phyloP scores from a whole-genome alignment of 2,888 invertebrate genomes.

The Tubulanus polymorphus region DNA sequence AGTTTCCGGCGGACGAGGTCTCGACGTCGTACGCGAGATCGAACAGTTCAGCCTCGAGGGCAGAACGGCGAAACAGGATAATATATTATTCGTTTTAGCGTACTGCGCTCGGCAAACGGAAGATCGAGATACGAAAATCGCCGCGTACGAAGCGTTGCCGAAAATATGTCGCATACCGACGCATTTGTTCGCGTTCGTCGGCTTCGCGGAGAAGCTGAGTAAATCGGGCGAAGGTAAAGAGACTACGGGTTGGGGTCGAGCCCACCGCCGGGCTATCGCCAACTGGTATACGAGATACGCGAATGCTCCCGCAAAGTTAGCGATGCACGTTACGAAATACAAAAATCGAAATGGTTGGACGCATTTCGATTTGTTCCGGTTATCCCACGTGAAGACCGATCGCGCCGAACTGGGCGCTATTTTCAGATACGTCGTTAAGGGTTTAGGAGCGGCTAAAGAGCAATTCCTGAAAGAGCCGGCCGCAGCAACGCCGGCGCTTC shows the following conservation, averaged over 20 bases:
- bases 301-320: slow-evolving; percentile 60
- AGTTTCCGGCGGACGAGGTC: slow-evolving; percentile 40
- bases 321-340: slow-evolving; percentile 63
- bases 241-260: slow-evolving; percentile 62
- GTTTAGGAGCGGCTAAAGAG: slow-evolving; percentile 27
- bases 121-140: slow-evolving; percentile 55
- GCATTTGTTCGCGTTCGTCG: slow-evolving; percentile 64
- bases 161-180: slow-evolving; percentile 64
- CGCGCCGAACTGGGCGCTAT: slow-evolving; percentile 23
- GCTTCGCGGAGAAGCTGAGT: slow-evolving; percentile 59
- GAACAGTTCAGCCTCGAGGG: slow-evolving; percentile 42
- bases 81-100: slow-evolving; percentile 63
- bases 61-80: slow-evolving; percentile 51
- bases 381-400: slow-evolving; percentile 29
- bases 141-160: slow-evolving; percentile 58
- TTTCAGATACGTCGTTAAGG: slow-evolving; percentile 27
- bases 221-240: slow-evolving; percentile 13
- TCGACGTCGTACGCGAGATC: slow-evolving; percentile 41
- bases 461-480: slow-evolving; percentile 16
- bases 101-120: slow-evolving; percentile 59
- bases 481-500: slow-evolving; percentile 15
- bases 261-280: slow-evolving; percentile 63
- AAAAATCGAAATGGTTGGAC: slow-evolving; percentile 66
- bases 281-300: slow-evolving; percentile 61
- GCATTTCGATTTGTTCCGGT: slow-evolving; percentile 66